phyloP scores from a whole-genome alignment of 1,140 invertebrate genomes.

The Drosophila ironensis region DNA sequence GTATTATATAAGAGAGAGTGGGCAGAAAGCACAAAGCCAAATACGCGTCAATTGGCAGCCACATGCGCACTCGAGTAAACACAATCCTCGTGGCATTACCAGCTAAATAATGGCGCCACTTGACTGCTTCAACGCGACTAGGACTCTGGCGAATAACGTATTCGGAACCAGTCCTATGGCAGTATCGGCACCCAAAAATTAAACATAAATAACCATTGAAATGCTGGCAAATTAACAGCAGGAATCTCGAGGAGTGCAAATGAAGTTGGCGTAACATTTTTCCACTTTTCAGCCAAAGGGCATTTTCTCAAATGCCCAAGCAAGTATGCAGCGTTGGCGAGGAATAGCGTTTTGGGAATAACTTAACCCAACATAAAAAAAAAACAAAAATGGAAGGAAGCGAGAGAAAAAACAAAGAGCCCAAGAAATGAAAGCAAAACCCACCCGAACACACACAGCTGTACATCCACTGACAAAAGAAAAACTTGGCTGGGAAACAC shows the following conservation, averaged over 20 bases:
- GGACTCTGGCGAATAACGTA: slow-evolving; percentile 68
- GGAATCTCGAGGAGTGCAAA: slow-evolving; percentile 29
- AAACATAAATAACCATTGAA: slow-evolving; percentile 66
- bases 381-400: slow-evolving; percentile 15
- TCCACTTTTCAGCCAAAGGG: slow-evolving; percentile 36
- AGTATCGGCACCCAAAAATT: slow-evolving; percentile 27
- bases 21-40: slow-evolving; percentile 67
- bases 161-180: slow-evolving; percentile 32
- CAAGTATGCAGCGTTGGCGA: slow-evolving; percentile 62
- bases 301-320: slow-evolving; percentile 18
- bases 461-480: neutral
- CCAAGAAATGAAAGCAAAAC: slow-evolving; percentile 4
- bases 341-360: slow-evolving; percentile 66
- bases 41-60: slow-evolving; percentile 80
- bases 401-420: neutral
- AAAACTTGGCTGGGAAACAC: slow-evolving; percentile 9
- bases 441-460: neutral
- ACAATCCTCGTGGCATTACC: slow-evolving; percentile 78
- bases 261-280: slow-evolving; percentile 30
- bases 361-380: slow-evolving; percentile 12
- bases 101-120: slow-evolving; percentile 59
- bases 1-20: slow-evolving; percentile 43
- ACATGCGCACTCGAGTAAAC: slow-evolving; percentile 77
- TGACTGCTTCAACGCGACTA: slow-evolving; percentile 12
- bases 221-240: slow-evolving; percentile 63